A percentile compares a stretch with the other conserved stretches of the same genome.
These are phyloP conservation scores for Cairina moschata DNA, from an alignment of 2,113 vertebrate species.

Conservation along the genomic window DNA sequence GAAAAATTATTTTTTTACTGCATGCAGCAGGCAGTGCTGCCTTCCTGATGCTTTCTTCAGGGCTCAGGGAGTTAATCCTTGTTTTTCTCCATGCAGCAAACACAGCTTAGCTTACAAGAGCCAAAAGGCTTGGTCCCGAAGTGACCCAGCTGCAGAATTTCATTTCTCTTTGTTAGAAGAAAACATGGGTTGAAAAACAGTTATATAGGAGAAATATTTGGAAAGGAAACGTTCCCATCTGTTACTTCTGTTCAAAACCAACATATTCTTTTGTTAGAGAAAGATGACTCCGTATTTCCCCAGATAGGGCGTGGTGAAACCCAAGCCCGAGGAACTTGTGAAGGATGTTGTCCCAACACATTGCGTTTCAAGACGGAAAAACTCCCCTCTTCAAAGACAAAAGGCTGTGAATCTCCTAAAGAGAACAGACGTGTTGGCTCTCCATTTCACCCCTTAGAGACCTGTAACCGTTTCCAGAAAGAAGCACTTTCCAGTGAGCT, in stretches of 20 bases:
- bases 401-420: background rate
- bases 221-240: conserved; percentile 39
- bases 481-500: background rate
- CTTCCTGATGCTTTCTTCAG: background rate
- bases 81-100: background rate
- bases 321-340: background rate
- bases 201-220: conserved; percentile 23
- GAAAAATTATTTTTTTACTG: background rate
- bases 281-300: background rate
- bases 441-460: background rate
- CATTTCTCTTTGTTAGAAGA: background rate
- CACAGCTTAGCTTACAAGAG: background rate
- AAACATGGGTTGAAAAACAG: background rate
- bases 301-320: background rate
- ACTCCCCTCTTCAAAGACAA: background rate
- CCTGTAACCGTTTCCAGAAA: background rate
- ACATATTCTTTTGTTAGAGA: background rate
- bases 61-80: background rate
- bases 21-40: background rate
- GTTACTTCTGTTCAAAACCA: conserved; percentile 39
- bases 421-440: background rate
- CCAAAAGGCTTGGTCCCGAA: background rate
- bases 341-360: background rate
- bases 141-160: background rate
- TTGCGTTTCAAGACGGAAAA: background rate